Evolutionary conservation across 2,797 vertebrate species (phyloP).

Genomic region (Anguilla megastoma): DNA sequence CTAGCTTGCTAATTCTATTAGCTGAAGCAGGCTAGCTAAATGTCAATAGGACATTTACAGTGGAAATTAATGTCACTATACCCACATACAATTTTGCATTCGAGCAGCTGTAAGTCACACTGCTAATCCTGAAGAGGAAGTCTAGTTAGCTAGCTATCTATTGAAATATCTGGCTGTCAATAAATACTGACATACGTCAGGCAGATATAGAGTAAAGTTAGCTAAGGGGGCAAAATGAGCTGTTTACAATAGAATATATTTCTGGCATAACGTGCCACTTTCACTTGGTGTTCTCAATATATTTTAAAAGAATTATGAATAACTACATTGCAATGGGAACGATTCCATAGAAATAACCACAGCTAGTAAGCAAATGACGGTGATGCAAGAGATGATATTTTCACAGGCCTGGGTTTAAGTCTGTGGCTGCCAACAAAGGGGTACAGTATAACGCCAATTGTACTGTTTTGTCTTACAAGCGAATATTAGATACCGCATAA

Average conservation of each 20-base stretch:
- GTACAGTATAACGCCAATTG: not conserved
- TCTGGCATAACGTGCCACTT: not conserved
- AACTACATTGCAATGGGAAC: too few species aligned
- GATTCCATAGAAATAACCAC: not conserved
- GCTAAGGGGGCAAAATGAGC: not conserved
- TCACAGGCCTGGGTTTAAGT: not conserved
- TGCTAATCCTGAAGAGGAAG: not conserved
- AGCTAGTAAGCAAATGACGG: not conserved
- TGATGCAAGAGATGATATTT: not conserved
- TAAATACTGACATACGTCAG: not conserved
- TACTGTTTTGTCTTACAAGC: not conserved
- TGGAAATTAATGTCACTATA: not conserved
- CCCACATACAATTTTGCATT: not conserved
- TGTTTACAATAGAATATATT: not conserved
- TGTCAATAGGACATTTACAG: not conserved
- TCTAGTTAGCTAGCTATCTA: not conserved
- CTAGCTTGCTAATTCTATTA: conserved; percentile 9
- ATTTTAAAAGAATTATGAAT: not conserved
- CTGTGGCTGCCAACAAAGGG: not conserved
- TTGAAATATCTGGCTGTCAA: not conserved
- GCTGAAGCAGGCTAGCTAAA: not conserved
- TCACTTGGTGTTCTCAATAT: not conserved
- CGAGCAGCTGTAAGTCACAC: not conserved
- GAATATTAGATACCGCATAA: not conserved
- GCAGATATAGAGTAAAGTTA: not conserved